These are phyloP conservation scores for Mandrillus leucophaeus DNA, from an alignment of 2,113 vertebrate species.

Conservation along the genomic window DNA sequence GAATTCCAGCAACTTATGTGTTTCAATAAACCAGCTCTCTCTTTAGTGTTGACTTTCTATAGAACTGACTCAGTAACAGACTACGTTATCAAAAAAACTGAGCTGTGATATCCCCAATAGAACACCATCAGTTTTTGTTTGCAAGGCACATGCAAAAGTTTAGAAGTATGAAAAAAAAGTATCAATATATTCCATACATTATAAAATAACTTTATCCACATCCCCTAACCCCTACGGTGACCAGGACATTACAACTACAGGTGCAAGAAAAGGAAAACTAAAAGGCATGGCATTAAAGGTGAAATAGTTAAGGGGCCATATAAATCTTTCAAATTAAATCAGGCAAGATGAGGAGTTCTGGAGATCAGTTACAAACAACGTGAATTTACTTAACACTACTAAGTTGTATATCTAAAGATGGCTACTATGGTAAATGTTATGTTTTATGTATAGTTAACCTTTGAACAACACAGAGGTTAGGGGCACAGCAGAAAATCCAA, in stretches of 20 bases:
- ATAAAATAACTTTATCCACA: background rate
- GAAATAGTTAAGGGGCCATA: background rate
- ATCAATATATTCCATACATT: background rate
- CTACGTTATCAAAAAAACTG: background rate
- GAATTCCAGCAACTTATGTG: background rate
- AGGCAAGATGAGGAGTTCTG: background rate
- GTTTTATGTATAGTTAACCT: background rate
- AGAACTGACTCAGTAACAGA: background rate
- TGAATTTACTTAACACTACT: background rate
- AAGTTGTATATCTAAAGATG: background rate
- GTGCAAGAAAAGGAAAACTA: background rate
- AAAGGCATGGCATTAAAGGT: background rate
- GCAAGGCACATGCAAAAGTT: background rate
- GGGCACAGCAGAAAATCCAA: background rate
- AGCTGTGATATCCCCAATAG: background rate
- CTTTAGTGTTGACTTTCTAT: background rate
- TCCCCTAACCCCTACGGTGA: background rate
- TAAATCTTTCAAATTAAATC: constrained; percentile 3
- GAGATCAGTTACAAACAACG: background rate
- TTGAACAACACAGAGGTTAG: background rate
- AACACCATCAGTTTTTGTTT: background rate
- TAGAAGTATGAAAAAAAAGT: background rate
- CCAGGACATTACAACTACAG: background rate
- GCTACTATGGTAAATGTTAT: background rate
- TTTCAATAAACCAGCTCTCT: background rate